Evolutionary conservation across 2,113 vertebrate genomes (phyloP).

Genomic region (Hemicordylus capensis): DNA sequence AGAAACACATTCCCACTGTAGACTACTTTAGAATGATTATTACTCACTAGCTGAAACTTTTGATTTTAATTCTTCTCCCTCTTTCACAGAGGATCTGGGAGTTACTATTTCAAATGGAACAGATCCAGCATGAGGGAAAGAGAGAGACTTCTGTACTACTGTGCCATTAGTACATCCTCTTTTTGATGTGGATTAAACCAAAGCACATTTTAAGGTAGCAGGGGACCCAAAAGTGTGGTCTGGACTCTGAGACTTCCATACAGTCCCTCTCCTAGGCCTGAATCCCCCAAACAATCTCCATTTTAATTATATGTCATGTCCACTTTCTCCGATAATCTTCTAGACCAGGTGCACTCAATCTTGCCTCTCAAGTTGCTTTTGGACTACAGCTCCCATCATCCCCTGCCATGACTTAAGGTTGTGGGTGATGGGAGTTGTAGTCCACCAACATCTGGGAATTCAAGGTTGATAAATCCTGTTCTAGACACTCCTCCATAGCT

Average conservation of each 20-base stretch:
- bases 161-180: neutral
- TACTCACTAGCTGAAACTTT: neutral
- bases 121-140: neutral
- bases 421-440: no score
- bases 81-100: neutral
- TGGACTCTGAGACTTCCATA: neutral
- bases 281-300: neutral
- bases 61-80: neutral
- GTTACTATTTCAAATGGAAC: neutral
- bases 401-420: no score
- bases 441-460: no score
- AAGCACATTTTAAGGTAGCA: neutral
- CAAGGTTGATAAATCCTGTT: no score
- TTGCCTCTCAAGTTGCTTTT: no score
- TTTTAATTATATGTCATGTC: no score
- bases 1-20: neutral
- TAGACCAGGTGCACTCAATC: no score
- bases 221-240: neutral
- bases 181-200: neutral
- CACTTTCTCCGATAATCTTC: no score
- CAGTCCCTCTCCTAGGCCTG: neutral
- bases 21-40: neutral
- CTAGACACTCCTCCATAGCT: no score
- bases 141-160: neutral
- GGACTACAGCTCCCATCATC: no score